Evolutionary conservation across 92 coral and sea anemone genomes (phyloP).

Genomic region (Phenganax subtilis): DNA sequence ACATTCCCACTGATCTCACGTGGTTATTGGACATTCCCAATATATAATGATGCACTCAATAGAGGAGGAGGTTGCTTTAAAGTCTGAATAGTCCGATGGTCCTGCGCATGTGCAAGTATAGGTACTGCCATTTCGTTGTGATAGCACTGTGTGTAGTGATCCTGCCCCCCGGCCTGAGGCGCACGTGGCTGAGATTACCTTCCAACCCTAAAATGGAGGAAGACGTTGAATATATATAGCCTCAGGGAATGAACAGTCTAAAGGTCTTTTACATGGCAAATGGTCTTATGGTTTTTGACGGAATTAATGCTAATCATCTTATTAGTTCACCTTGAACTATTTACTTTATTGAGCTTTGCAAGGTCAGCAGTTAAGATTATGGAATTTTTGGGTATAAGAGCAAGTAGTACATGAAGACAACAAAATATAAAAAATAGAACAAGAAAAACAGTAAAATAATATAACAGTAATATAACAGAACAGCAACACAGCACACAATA

Average conservation of each 20-base stretch:
- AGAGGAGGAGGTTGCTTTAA: conserved; percentile 19
- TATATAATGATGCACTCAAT: conserved; percentile 59
- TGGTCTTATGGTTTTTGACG: conserved; percentile 2
- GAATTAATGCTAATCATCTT: neutral
- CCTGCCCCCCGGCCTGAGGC: conserved; percentile 54
- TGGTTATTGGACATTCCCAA: conserved; percentile 63
- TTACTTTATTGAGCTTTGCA: too few relatives aligned
- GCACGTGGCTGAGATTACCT: conserved; percentile 58
- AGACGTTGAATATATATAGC: neutral
- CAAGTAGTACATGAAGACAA: too few relatives aligned
- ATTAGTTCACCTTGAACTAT: too few relatives aligned
- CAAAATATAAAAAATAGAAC: too few relatives aligned
- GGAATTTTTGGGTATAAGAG: too few relatives aligned
- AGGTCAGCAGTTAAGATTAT: too few relatives aligned
- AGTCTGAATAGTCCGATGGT: conserved; percentile 30
- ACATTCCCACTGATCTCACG: conserved; percentile 2
- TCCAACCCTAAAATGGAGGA: conserved; percentile 18
- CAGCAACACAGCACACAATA: too few relatives aligned
- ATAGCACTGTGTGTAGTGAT: conserved; percentile 42
- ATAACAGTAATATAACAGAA: too few relatives aligned
- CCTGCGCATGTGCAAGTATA: conserved; percentile 63
- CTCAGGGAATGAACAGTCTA: neutral
- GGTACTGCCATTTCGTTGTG: neutral
- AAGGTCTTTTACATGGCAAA: too few relatives aligned
- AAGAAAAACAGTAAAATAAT: too few relatives aligned